These are phyloP conservation scores for Centropristis striata DNA, from an alignment of 2,113 vertebrate species.

Conservation along the genomic window DNA sequence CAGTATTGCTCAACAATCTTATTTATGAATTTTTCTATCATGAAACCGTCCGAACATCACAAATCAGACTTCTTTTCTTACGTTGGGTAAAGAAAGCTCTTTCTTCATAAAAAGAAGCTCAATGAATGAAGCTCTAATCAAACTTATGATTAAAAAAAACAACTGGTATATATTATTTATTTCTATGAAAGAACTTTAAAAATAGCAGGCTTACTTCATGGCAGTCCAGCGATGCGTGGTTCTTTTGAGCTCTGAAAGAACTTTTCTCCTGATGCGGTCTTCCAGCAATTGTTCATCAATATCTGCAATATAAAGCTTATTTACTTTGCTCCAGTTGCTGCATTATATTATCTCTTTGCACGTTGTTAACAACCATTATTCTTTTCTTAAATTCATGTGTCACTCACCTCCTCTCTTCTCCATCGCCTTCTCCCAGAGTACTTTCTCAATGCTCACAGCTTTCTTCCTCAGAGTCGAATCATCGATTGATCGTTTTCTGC, in stretches of 20 bases:
- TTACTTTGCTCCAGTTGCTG: not conserved
- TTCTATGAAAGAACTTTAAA: not conserved
- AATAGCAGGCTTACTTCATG: slow-evolving; percentile 83
- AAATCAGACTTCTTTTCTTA: not conserved
- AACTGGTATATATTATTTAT: no score
- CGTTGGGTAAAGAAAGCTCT: not conserved
- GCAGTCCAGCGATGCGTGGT: slow-evolving; percentile 89
- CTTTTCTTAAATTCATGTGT: not conserved
- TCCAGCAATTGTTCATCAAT: slow-evolving; percentile 60
- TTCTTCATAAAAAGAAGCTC: no score
- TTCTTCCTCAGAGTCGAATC: slow-evolving; percentile 78
- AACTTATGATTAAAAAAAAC: no score
- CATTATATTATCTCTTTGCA: not conserved
- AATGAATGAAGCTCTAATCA: no score
- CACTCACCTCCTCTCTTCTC: slow-evolving; percentile 66
- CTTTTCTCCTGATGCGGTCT: slow-evolving; percentile 79
- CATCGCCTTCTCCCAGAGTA: slow-evolving; percentile 68
- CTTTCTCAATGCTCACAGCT: slow-evolving; percentile 83
- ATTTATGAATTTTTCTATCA: no score
- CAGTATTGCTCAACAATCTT: no score
- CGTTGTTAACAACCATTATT: no score
- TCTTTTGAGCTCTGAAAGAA: slow-evolving; percentile 85
- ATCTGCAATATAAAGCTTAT: slow-evolving; percentile 59
- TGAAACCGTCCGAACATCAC: no score
- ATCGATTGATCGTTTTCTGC: slow-evolving; percentile 87